A percentile compares a stretch with the other conserved stretches of the same genome.
Evolutionary conservation across 2,888 invertebrate genomes (phyloP).

Genomic region (Eumacrocentrus americanus): DNA sequence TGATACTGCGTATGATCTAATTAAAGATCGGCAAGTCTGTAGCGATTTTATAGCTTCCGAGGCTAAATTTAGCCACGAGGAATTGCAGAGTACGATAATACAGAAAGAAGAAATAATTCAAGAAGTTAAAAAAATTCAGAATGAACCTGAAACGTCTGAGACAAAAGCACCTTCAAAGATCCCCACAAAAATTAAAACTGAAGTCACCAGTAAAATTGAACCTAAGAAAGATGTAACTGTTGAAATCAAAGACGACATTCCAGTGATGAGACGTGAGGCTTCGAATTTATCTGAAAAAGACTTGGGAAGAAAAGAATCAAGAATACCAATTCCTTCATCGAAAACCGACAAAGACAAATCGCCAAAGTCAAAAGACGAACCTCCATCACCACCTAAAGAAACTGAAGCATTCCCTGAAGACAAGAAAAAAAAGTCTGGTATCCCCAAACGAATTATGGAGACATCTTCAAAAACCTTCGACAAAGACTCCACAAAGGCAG

Average conservation of each 20-base stretch:
- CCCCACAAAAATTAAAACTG: slow-evolving; percentile 34
- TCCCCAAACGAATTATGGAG: slow-evolving; percentile 24
- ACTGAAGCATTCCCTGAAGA: slow-evolving; percentile 18
- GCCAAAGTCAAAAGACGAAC: slow-evolving; percentile 19
- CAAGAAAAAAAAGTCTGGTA: slow-evolving; percentile 32
- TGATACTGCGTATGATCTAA: background rate
- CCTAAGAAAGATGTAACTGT: slow-evolving; percentile 15
- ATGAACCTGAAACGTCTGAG: background rate
- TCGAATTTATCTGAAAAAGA: slow-evolving; percentile 35
- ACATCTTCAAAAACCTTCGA: background rate
- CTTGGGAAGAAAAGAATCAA: slow-evolving; percentile 43
- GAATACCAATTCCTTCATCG: slow-evolving; percentile 49
- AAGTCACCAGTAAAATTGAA: slow-evolving; percentile 20
- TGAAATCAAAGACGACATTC: background rate
- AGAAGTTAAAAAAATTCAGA: background rate
- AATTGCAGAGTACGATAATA: background rate
- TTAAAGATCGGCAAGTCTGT: slow-evolving; percentile 5
- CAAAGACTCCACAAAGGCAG: background rate
- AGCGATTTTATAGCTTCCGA: background rate
- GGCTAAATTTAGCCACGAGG: slow-evolving; percentile 5
- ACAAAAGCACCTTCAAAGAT: slow-evolving; percentile 31
- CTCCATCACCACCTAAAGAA: slow-evolving; percentile 11
- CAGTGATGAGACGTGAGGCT: slow-evolving; percentile 21
- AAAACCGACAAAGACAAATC: slow-evolving; percentile 51
- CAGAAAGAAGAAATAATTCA: too few relatives aligned